A percentile compares a stretch with the other conserved stretches of the same genome.
Evolutionary conservation across 2,888 invertebrate species (phyloP).

Genomic region (Ochropleura leucogaster): DNA sequence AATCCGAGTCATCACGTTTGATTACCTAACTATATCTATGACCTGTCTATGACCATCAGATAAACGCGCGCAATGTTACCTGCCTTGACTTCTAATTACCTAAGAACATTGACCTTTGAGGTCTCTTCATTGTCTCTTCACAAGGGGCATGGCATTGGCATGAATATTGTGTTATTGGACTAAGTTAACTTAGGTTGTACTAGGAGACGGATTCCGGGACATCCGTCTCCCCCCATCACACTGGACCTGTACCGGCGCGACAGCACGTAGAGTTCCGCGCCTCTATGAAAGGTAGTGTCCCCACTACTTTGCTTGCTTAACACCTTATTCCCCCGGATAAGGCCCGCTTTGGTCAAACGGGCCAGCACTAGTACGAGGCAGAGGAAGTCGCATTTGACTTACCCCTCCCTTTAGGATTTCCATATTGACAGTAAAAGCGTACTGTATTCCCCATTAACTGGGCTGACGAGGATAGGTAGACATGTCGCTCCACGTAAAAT

Average conservation of each 20-base stretch:
- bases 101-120: slow-evolving; percentile 12
- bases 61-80: slow-evolving; percentile 1
- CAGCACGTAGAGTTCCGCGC: too few relatives aligned
- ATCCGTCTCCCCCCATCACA: too few relatives aligned
- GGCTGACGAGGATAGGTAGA: neutral
- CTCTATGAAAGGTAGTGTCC: too few relatives aligned
- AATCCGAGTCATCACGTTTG: neutral
- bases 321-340: too few relatives aligned
- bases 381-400: too few relatives aligned
- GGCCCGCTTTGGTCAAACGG: too few relatives aligned
- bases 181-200: neutral
- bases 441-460: neutral
- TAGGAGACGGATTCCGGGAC: too few relatives aligned
- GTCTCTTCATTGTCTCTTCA: neutral
- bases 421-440: neutral
- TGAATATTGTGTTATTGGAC: neutral
- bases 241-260: too few relatives aligned
- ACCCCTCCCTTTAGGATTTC: too few relatives aligned
- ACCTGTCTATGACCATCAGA: neutral
- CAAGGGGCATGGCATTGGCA: neutral
- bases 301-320: too few relatives aligned
- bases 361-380: too few relatives aligned
- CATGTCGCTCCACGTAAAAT: neutral
- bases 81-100: neutral
- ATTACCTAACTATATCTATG: neutral